Evolutionary conservation across 92 coral and sea anemone genomes (phyloP), one percentile per base, ranked within the genome.

Genomic region (Umimayanthus chanpuru): DNA sequence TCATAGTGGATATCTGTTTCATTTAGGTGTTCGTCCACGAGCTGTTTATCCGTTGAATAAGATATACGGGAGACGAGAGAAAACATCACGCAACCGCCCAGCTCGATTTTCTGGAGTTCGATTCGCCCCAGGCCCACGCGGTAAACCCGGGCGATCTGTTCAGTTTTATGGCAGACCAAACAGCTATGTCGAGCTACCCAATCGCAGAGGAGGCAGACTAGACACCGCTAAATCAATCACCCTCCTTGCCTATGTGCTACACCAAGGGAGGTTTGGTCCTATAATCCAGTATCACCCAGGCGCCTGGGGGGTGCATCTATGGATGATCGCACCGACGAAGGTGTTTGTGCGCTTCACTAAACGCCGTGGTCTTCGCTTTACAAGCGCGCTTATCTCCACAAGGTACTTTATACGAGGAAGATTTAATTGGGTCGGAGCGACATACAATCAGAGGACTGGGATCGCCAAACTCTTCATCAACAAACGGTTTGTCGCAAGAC

Each of bases 111-210:
- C 32, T 2, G 23, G 49, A 23, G 85, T 81, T 58, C 23, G 53
- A 40, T 65, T 21, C 39, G 85, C 85, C n/a, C 85, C 85, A 36
- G 85, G 85, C 9, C 85, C 85, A 58, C 23, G 29, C 73, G 28
- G 85, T 20, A 61, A 36, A 36, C 73, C 72, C n/a, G 32, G 74
- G 55, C 47, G 73, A 18, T 61, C 85, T 30, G 20, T 81, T 61
- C 73, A 55, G 74, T 81, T 81, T 21, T 64, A 81, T 28, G 85
- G 85, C 55, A 81, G 32, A 61, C 73, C 85, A 81, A 61, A 81
- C 47, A 81, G 85, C 53, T 81, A 81, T 81, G 85, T 81, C 15
- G 73, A 81, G 73, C 56, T 81, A 64, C 85, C 85, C 9, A 81
- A 81, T 29, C 73, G 85, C 43, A 21, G 14, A 6, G 73, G 85